Conservation (phyloP, 2,797 vertebrate species). For the Channa striata region DNA sequence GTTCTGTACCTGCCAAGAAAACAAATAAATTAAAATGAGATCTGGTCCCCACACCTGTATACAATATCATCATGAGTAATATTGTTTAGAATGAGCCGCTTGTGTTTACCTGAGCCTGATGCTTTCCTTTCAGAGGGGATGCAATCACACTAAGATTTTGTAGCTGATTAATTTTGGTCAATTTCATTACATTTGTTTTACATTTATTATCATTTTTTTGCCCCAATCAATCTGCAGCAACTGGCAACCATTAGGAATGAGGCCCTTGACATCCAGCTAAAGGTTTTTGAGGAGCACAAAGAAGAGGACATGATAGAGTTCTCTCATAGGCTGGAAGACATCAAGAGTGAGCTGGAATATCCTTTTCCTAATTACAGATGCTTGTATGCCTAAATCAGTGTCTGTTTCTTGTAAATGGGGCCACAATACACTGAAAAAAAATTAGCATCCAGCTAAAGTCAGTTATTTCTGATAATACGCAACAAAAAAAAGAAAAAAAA, state of each 20-base stretch:
- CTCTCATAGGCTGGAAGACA: constrained; percentile 94
- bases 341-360: constrained; percentile 96
- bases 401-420: constrained; percentile 19
- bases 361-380: constrained; percentile 82
- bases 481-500: not conserved
- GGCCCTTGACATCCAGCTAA: constrained; percentile 96
- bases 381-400: constrained; percentile 12
- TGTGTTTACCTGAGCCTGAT: constrained; percentile 15
- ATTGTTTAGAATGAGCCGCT: constrained; percentile 25
- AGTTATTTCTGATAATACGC: not conserved
- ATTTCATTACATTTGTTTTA: constrained; percentile 2
- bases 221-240: constrained; percentile 76
- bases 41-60: constrained; percentile 31
- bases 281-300: constrained; percentile 97
- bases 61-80: constrained; percentile 43
- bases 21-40: constrained; percentile 51
- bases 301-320: constrained; percentile 98
- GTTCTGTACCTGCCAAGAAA: constrained; percentile 47
- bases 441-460: constrained; percentile 1
- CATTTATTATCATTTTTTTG: constrained; percentile 9
- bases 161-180: constrained; percentile 17
- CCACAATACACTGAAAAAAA: constrained; percentile 8
- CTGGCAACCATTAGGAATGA: constrained; percentile 90
- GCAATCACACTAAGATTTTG: not conserved
- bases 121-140: constrained; percentile 6